Evolutionary conservation across 1,140 invertebrate genomes (phyloP).

Genomic region (Nomia melanderi): DNA sequence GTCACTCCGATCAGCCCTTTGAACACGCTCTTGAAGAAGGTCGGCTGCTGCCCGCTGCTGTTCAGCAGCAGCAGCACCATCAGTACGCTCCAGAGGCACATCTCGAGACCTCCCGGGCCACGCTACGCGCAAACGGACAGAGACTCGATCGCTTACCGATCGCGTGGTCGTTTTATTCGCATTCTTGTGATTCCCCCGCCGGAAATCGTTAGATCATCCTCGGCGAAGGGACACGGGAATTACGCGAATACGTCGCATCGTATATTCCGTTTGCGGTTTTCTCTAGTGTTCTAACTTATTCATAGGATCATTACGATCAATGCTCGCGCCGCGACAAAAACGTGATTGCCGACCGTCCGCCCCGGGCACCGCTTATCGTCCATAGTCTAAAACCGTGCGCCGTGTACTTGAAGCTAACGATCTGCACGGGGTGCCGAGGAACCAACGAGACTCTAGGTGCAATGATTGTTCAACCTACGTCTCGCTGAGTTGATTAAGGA

Average conservation of each 20-base stretch:
- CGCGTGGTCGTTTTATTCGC: background rate
- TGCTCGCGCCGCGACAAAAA: background rate
- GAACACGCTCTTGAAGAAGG: conserved; percentile 61
- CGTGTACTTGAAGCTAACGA: background rate
- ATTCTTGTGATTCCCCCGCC: background rate
- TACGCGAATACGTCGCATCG: background rate
- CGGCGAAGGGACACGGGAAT: background rate
- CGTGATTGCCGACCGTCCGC: background rate
- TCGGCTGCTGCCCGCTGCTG: conserved; percentile 57
- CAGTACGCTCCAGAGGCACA: conserved; percentile 23
- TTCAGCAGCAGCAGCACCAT: conserved; percentile 53
- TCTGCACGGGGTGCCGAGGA: no score
- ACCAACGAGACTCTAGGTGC: no score
- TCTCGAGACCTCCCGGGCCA: conserved; percentile 13
- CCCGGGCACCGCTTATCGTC: no score
- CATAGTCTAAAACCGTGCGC: background rate
- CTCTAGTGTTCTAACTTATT: background rate
- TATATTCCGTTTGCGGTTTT: background rate
- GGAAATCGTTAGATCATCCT: background rate
- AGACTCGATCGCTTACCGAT: background rate
- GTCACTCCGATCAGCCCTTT: conserved; percentile 64
- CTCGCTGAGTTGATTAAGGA: no score
- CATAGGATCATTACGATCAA: no score
- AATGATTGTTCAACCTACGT: no score
- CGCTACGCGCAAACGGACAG: background rate